These are phyloP conservation scores for Catharus minimus DNA, from an alignment of 2,113 vertebrate genomes.

Conservation along the genomic window DNA sequence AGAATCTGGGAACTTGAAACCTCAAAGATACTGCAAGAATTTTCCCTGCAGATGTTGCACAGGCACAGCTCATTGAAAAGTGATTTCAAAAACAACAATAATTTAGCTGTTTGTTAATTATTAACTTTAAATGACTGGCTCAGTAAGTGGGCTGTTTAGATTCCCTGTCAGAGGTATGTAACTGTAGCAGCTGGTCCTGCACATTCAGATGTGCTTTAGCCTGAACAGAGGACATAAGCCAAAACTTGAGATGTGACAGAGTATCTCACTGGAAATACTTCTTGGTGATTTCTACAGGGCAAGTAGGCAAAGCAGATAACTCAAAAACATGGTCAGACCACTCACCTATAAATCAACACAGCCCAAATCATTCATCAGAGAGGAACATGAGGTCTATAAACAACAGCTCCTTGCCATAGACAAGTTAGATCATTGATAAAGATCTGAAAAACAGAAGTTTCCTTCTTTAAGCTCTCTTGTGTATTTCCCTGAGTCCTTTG, in stretches of 20 bases:
- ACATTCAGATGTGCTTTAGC: neutral
- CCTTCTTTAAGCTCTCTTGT: slow-evolving; percentile 29
- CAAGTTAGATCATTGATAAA: slow-evolving; percentile 25
- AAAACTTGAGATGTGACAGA: neutral
- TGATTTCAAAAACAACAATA: neutral
- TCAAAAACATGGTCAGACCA: neutral
- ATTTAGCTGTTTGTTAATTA: neutral
- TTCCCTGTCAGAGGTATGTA: neutral
- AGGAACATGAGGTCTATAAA: slow-evolving; percentile 15
- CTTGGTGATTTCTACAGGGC: neutral
- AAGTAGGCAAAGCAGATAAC: neutral
- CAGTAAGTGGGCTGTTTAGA: neutral
- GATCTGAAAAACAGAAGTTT: slow-evolving; percentile 42
- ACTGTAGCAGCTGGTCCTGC: neutral
- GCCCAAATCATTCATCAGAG: neutral
- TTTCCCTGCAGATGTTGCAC: neutral
- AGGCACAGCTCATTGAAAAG: neutral
- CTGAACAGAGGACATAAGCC: neutral
- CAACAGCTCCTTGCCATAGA: neutral
- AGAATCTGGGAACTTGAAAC: neutral
- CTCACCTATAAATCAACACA: neutral
- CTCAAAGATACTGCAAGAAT: neutral
- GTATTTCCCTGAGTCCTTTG: neutral
- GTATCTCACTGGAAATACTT: neutral
- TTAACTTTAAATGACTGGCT: neutral